Evolutionary conservation across 2,888 invertebrate species (phyloP).

Genomic region (Sturmia bella): DNA sequence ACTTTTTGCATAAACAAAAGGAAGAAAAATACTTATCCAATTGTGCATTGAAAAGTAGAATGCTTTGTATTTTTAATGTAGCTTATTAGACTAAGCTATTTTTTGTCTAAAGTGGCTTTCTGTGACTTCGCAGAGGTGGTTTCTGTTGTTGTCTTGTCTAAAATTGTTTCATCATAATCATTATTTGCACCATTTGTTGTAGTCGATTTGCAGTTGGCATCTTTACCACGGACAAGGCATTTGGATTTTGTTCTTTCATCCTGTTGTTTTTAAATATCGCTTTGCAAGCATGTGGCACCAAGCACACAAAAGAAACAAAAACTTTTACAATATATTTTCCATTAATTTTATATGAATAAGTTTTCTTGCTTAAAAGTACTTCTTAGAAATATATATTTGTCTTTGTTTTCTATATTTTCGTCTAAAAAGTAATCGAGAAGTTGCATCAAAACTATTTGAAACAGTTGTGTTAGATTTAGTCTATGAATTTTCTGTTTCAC

Average conservation of each 20-base stretch:
- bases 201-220: conserved; percentile 13
- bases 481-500: conserved; percentile 59
- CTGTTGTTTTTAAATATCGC: conserved; percentile 51
- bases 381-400: conserved; percentile 27
- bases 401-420: conserved; percentile 6
- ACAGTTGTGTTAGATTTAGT: conserved; percentile 67
- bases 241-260: not conserved
- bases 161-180: conserved; percentile 69
- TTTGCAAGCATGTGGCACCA: conserved; percentile 55
- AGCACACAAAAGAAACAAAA: conserved; percentile 28
- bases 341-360: conserved; percentile 60
- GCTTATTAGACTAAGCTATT: conserved; percentile 22
- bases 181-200: conserved; percentile 76
- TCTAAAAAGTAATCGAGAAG: conserved; percentile 22
- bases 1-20: conserved; percentile 8
- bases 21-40: conserved; percentile 36
- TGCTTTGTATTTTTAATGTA: not conserved
- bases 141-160: conserved; percentile 71
- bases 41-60: conserved; percentile 14
- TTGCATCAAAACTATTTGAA: conserved; percentile 67
- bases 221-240: conserved; percentile 1
- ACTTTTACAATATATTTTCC: conserved; percentile 61
- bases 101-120: conserved; percentile 72
- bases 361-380: conserved; percentile 34
- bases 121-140: conserved; percentile 71